Evolutionary conservation across 2,113 vertebrate genomes (phyloP), one percentile per base, ranked within the genome.

Genomic region (Plecturocebus donacophilus): DNA sequence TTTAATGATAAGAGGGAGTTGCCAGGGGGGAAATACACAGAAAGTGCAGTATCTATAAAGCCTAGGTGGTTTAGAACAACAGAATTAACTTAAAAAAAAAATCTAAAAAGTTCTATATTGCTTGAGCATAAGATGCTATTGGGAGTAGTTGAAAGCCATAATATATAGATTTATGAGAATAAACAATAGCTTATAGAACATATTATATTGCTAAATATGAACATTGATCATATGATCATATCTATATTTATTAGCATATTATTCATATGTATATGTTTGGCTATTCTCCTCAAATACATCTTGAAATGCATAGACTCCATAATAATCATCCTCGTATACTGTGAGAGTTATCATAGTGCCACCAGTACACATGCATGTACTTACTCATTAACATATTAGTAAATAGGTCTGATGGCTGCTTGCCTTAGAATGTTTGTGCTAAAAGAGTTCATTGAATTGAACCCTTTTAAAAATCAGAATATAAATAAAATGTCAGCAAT

Each of bases 1-100:
- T 90, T 73, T 79, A 91, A 42, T 95, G 75, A 93, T 61, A 84
- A 84, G 20, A 75, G 38, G 47, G n/a, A 94, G 49, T 85, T 47
- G 0, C 8, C 32, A 66, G 16, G 45, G 49, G 58, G 20, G 58
- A 82, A 97, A 27, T 19, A 35, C 25, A 83, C 6, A 30, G 12
- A 40, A 66, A 83, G 32, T 40, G 49, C 3, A 40, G 5, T 10
- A 84, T 23, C 82, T 35, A 35, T 13, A 95, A 88, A 91, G 19
- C 7, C 19, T 54, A 45, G 4, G 8, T 70, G 25, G 9, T 25
- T 96, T 84, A 85, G 80, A 85, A 94, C 27, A 89, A 11, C 11
- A 81, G 8, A 40, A 6, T 38, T 21, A 32, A 80, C 23, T 23
- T 92, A 42, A 9, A 1, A 68, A 92, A 79, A 73, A 93, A 75